phyloP scores from a whole-genome alignment of 2,888 invertebrate genomes.

The Galerucella nymphaeae region DNA sequence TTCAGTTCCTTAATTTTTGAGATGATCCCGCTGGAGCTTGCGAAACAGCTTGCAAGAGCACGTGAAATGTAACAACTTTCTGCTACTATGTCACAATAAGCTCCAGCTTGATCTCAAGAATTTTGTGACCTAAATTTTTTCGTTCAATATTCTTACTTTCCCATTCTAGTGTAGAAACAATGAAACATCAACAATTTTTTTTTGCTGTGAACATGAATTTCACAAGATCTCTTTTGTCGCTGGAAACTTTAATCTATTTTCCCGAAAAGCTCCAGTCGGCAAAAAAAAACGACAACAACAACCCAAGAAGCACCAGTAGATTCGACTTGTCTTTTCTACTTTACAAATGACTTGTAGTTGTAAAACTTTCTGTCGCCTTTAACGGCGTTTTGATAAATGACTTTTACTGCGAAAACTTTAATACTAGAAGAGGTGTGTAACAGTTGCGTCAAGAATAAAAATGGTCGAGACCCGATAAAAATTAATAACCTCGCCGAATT shows the following conservation, averaged over 20 bases:
- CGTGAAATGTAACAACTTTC: too few species aligned
- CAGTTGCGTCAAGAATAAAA: slow-evolving; percentile 42
- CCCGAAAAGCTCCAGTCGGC: slow-evolving; percentile 18
- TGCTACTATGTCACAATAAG: too few species aligned
- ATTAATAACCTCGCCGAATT: slow-evolving; percentile 44
- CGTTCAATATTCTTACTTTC: too few species aligned
- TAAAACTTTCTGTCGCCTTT: slow-evolving; percentile 40
- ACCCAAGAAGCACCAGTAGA: slow-evolving; percentile 28
- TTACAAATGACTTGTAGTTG: slow-evolving; percentile 44
- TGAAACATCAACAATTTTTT: too few species aligned
- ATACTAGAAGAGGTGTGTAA: slow-evolving; percentile 39
- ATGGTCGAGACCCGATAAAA: slow-evolving; percentile 40
- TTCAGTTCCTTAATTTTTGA: too few species aligned
- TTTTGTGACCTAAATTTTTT: too few species aligned
- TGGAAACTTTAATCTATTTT: slow-evolving; percentile 37
- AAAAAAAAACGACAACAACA: slow-evolving; percentile 23
- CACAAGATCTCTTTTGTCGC: background rate
- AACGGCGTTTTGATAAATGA: slow-evolving; percentile 44
- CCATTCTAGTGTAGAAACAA: too few species aligned
- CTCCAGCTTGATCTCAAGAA: too few species aligned
- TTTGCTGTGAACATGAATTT: background rate
- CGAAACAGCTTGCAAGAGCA: too few species aligned
- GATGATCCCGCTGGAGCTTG: too few species aligned
- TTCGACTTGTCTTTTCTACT: slow-evolving; percentile 35
- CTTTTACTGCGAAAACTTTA: slow-evolving; percentile 41